These are phyloP conservation scores for Dicrurus megarhynchus DNA, from an alignment of 2,113 vertebrate species.

Conservation along the genomic window DNA sequence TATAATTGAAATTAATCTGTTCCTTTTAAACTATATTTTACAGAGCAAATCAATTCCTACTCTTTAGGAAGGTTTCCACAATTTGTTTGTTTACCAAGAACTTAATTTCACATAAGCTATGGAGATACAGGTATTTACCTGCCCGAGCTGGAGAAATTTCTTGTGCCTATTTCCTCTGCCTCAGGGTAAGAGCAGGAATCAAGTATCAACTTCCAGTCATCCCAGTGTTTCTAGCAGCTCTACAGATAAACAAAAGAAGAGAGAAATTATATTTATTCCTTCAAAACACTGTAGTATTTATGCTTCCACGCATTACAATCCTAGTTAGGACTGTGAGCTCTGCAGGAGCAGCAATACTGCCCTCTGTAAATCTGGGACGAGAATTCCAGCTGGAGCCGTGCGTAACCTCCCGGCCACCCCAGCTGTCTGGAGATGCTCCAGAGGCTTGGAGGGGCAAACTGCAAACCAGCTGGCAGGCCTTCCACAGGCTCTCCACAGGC, in stretches of 20 bases:
- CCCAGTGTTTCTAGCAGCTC: background rate
- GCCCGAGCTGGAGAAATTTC: background rate
- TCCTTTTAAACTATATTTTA: background rate
- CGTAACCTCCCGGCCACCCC: rapidly evolving
- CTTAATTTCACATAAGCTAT: background rate
- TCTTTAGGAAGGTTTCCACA: background rate
- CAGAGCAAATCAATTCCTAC: background rate
- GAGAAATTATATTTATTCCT: background rate
- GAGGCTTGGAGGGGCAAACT: background rate
- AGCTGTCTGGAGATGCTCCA: background rate
- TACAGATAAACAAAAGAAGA: background rate
- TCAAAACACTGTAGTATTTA: background rate
- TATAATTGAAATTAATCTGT: background rate
- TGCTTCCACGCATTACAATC: background rate
- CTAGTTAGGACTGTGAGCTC: background rate
- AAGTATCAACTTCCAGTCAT: background rate
- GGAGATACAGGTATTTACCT: background rate
- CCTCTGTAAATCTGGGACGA: background rate
- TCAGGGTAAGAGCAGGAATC: background rate
- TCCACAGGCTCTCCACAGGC: background rate
- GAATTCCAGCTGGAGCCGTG: background rate
- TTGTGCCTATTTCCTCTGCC: background rate
- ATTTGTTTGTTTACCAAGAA: background rate
- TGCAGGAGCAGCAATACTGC: background rate
- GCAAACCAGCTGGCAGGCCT: background rate